These are phyloP conservation scores for Pristionchus fissidentatus DNA, from an alignment of 2,888 invertebrate genomes.

Conservation along the genomic window DNA sequence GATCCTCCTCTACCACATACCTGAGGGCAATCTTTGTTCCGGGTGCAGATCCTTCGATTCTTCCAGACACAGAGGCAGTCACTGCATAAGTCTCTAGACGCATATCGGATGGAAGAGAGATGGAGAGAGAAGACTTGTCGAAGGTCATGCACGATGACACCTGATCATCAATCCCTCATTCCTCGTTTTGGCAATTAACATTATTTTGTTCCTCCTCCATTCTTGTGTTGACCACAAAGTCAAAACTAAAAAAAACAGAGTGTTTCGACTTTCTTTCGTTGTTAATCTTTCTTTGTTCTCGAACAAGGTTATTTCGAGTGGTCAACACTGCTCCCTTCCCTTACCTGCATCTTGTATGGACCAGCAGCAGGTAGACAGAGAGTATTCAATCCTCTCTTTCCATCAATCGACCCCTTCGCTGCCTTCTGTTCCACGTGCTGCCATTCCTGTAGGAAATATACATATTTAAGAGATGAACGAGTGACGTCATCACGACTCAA, in stretches of 20 bases:
- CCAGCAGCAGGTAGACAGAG: constrained; percentile 62
- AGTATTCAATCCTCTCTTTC: constrained; percentile 51
- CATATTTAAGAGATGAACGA: too few relatives aligned
- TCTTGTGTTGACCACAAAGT: neutral
- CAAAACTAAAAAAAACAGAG: neutral
- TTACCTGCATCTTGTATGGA: constrained; percentile 51
- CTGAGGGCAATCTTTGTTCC: constrained; percentile 22
- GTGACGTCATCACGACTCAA: constrained; percentile 53
- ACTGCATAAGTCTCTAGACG: constrained; percentile 21
- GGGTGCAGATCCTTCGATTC: neutral
- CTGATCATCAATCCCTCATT: neutral
- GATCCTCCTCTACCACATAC: neutral
- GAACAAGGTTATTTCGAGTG: neutral
- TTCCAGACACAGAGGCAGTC: constrained; percentile 29
- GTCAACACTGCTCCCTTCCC: neutral
- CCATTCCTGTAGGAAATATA: constrained; percentile 57
- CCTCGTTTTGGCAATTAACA: neutral
- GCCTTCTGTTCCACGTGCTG: constrained; percentile 55
- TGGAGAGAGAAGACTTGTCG: constrained; percentile 50
- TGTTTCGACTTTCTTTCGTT: neutral
- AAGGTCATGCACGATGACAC: constrained; percentile 61
- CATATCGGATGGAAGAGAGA: constrained; percentile 51
- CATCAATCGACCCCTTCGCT: constrained; percentile 54
- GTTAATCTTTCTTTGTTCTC: neutral
- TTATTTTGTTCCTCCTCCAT: neutral